Conservation (phyloP, 2,888 invertebrate species). For the Slavum lentiscoides region DNA sequence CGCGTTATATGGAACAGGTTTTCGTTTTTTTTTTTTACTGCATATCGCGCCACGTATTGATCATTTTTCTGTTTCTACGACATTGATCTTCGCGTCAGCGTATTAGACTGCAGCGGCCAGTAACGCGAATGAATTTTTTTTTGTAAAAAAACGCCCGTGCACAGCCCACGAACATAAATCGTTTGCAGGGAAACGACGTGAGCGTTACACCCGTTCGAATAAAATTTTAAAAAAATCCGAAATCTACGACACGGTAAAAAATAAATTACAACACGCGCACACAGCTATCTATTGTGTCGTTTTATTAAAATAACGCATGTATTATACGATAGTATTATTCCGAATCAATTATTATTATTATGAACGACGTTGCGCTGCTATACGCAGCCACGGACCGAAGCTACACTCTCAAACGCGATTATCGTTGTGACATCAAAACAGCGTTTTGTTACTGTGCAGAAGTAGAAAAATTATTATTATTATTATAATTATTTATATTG, state of each 20-base stretch:
- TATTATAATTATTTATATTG: not conserved
- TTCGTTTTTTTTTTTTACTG: too few species aligned
- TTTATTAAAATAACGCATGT: not conserved
- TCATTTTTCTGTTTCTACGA: too few species aligned
- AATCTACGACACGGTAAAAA: not conserved
- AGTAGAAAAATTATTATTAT: slow-evolving; percentile 1
- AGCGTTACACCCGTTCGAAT: not conserved
- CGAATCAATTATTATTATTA: slow-evolving; percentile 1
- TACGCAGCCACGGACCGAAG: not conserved
- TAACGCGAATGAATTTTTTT: too few species aligned
- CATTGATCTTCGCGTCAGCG: too few species aligned
- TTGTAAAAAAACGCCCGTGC: too few species aligned
- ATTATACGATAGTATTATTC: not conserved
- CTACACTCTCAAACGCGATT: not conserved
- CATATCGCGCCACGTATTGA: too few species aligned
- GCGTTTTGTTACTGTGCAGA: not conserved
- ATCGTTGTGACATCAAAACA: not conserved
- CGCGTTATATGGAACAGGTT: too few species aligned
- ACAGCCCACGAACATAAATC: too few species aligned
- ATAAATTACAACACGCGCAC: not conserved
- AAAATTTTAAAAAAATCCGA: not conserved
- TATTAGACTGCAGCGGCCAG: too few species aligned
- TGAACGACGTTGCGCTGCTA: not conserved
- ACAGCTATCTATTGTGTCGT: not conserved
- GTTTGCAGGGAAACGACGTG: too few species aligned